Conservation (phyloP, 2,888 invertebrate species). For the Cryptocephalus primarius region DNA sequence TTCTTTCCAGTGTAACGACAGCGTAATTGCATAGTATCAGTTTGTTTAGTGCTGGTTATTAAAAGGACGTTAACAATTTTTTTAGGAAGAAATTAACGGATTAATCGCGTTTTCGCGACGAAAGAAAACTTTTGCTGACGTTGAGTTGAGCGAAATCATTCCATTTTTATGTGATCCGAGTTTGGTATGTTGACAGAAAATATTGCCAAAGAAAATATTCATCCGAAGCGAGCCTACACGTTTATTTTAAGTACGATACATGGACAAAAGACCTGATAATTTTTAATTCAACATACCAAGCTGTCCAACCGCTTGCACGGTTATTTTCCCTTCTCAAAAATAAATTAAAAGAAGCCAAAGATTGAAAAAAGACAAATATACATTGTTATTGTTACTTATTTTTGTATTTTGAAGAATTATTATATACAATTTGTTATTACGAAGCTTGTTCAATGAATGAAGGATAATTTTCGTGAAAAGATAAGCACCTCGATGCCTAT, state of each 20-base stretch:
- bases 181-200: no score
- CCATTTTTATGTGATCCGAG: conserved; percentile 17
- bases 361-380: conserved; percentile 9
- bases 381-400: conserved; percentile 36
- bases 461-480: no score
- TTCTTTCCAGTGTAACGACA: no score
- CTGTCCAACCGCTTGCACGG: conserved; percentile 1
- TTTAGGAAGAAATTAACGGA: conserved; percentile 9
- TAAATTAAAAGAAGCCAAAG: background rate
- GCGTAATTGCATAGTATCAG: no score
- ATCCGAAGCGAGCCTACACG: no score
- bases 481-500: conserved; percentile 34
- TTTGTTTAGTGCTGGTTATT: conserved; percentile 18
- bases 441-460: no score
- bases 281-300: conserved; percentile 7
- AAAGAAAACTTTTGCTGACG: conserved; percentile 3
- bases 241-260: no score
- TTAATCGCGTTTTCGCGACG: background rate
- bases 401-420: conserved; percentile 30
- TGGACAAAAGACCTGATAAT: no score
- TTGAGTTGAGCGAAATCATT: conserved; percentile 13
- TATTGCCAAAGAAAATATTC: no score
- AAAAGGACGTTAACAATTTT: conserved; percentile 6
- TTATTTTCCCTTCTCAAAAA: background rate
- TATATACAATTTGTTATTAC: conserved; percentile 24